A percentile compares a stretch with the other conserved stretches of the same genome.
Evolutionary conservation across 2,113 vertebrate species (phyloP).

Genomic region (Paramisgurnus dabryanus): DNA sequence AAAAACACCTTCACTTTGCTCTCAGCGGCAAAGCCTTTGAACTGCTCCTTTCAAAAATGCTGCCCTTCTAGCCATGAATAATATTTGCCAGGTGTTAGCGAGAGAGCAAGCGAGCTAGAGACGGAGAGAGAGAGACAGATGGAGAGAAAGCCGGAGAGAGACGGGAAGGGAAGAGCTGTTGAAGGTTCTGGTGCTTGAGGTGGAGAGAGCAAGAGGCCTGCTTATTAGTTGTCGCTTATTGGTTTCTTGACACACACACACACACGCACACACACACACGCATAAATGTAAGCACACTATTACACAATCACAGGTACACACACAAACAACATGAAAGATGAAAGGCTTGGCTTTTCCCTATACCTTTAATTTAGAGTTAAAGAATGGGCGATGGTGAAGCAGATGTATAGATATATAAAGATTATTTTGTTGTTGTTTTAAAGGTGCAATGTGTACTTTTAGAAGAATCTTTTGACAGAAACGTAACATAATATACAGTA

Average conservation of each 20-base stretch:
- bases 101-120: conserved; percentile 59
- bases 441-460: no score
- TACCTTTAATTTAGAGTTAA: conserved; percentile 81
- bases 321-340: conserved; percentile 67
- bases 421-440: background rate
- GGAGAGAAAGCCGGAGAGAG: background rate
- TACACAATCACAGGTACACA: conserved; percentile 46
- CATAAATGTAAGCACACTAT: conserved; percentile 24
- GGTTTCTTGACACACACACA: conserved; percentile 57
- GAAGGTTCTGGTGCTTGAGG: conserved; percentile 41
- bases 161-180: conserved; percentile 50
- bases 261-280: background rate
- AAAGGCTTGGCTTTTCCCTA: conserved; percentile 78
- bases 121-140: conserved; percentile 45
- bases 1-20: conserved; percentile 71
- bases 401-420: conserved; percentile 76
- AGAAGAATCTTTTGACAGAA: no score
- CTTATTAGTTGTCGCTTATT: conserved; percentile 52
- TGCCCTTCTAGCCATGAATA: conserved; percentile 81
- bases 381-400: conserved; percentile 74
- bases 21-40: conserved; percentile 75
- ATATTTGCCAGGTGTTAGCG: conserved; percentile 78
- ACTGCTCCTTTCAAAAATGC: conserved; percentile 76
- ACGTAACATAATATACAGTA: no score
- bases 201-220: conserved; percentile 44